Evolutionary conservation across 2,113 vertebrate species (phyloP), one percentile per base, ranked within the genome.

Genomic region (Halcyon senegalensis): DNA sequence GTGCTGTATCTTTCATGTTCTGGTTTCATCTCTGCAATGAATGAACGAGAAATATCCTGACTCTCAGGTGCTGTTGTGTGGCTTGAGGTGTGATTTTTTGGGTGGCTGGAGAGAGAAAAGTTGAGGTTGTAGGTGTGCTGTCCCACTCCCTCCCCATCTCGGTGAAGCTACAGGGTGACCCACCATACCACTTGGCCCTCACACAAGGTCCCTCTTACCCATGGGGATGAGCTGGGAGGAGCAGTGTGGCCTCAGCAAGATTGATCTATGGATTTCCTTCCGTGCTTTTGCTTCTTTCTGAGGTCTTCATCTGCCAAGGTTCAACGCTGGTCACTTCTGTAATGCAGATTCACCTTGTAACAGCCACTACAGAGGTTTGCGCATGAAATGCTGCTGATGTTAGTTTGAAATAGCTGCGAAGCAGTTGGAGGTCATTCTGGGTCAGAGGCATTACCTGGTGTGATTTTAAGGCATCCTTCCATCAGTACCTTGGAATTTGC

Each of bases 141-240:
- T 16, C 24, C 17, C 0, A 0, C 13, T 55, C 10, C 20, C 3
- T 48, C 9, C 18, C 2, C 0, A 8, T 23, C 9, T 27, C 10
- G 37, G 19, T 11, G 58, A 77, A 21, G 16, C 64, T 8, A 1
- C 1, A 5, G 24, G 30, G 53, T 28, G 43, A 73, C 33, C 31
- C 16, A 30, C 8, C 31, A 3, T 16, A 44, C 43, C 30, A 18
- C 13, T 20, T 11, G 5, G 11, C 5, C 16, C 7, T 58, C 28
- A 27, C 3, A 1, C 2, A 8, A 41, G 6, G 37, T 51, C 44
- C 19, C 23, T 53, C 27, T 55, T n/a, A 35, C 24, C 44, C 4
- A 0, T 1, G 0, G 27, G 64, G 11, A 46, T 83, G 43, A 72
- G 33, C 19, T 3, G 1, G 10, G 30, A 66, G 11, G 27, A 33